Base-by-base conservation (phyloP, 1,140 invertebrate species). In the Proales similis region DNA sequence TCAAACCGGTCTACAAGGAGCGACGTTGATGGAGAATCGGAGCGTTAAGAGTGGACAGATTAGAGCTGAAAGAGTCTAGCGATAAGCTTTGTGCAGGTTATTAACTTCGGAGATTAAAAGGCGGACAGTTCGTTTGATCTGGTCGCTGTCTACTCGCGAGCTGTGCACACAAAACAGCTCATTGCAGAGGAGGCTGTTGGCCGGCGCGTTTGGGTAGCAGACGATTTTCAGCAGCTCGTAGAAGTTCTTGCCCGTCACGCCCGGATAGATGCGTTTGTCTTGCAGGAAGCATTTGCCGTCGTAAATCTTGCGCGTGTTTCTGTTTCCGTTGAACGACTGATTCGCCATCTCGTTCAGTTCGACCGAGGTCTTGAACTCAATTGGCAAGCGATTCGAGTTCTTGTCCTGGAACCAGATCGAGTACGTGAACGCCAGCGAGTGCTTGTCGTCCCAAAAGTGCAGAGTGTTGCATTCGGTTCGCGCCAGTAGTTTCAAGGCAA, bases 231-330 rank as follows among this genome's bases (percentile, higher is more conserved):
- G 17, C 14, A 42, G 19, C 11, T 57, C 51, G 32, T 38, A 57
- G 45, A 17, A 57, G 17, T 42, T 57, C 14, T 57, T 57, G 12
- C 32, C 51, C 19, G 51, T 57, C 20, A 57, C 45, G 14, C 51
- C 51, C 11, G 51, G 51, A n/a, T n/a, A n/a, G n/a, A n/a, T n/a
- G n/a, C n/a, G n/a, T n/a, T n/a, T n/a, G n/a, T n/a, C n/a, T 17
- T 57, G 51, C 29, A 19, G 20, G 45, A 30, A 57, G 12, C 17
- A 27, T 27, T 26, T 42, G 17, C 26, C 17, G 11, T 57, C 51
- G 7, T 24, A 17, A 9, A 27, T n/a, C 22, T 29, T 57, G 39
- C 32, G 39, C 30, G 24, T 39, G 39, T 57, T 36, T 30, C 30
- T 42, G 20, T 24, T 57, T 24, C 36, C 11, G 12, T 53, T 42